Conservation (phyloP, 2,888 invertebrate genomes). For the Onthophagus sagittarius region DNA sequence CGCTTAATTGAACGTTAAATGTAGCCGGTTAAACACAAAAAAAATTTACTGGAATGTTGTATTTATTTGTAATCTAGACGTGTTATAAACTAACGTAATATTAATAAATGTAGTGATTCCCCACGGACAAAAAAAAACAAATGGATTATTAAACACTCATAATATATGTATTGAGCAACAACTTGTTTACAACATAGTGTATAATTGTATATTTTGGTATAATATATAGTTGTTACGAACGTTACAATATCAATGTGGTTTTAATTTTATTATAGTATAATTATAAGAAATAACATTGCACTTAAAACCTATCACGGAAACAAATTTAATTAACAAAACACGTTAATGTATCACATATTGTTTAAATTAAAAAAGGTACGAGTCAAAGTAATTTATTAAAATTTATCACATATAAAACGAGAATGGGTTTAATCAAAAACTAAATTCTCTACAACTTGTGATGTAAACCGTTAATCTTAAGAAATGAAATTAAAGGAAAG, state of each 20-base stretch:
- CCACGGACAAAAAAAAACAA: not conserved
- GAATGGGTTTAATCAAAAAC: not conserved
- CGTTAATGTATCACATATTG: not conserved
- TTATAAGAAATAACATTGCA: not conserved
- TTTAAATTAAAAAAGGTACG: not conserved
- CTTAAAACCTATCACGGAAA: not conserved
- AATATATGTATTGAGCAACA: slow-evolving; percentile 28
- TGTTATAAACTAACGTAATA: too few species aligned
- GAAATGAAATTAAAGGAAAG: not conserved
- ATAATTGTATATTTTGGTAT: not conserved
- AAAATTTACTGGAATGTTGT: not conserved
- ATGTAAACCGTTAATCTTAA: too few species aligned
- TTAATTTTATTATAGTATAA: not conserved
- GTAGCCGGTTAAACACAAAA: not conserved
- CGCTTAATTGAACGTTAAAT: not conserved
- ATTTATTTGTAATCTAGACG: not conserved
- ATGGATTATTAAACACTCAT: slow-evolving; percentile 26
- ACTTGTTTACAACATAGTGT: slow-evolving; percentile 14
- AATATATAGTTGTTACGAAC: not conserved
- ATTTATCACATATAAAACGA: not conserved
- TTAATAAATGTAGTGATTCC: too few species aligned
- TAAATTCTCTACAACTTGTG: not conserved
- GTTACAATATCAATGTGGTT: not conserved
- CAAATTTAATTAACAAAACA: not conserved
- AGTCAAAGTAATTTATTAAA: not conserved